Evolutionary conservation across 2,797 vertebrate genomes (phyloP), one percentile per base, ranked within the genome.

Genomic region (Schizothorax lantsangensis): DNA sequence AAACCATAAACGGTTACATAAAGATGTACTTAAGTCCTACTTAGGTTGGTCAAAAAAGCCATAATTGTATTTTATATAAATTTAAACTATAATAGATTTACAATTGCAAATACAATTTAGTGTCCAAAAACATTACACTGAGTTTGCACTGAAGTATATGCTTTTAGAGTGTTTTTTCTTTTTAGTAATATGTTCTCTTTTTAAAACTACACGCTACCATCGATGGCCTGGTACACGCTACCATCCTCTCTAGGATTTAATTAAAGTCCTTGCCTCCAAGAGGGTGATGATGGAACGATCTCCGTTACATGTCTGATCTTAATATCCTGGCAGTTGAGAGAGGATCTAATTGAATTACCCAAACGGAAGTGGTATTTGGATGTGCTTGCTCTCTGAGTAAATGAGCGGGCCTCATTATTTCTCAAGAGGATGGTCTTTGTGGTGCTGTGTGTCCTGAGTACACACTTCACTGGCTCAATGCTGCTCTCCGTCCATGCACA

Each of bases 371-470:
- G 87, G 66, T 82, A 87, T 89, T 86, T 86, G 84, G 88, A 89
- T 88, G 69, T 74, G 84, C 72, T 83, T 90, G 83, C 68, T 84
- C 86, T 88, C 83, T 36, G 74, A 82, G 59, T 86, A 88, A 89
- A 89, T 92, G 88, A 91, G 86, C 75, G 80, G 87, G 69, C 87
- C 90, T 95, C 89, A 94, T 95, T 95, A 94, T 93, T 92, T 93
- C 84, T 93, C 81, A 85, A 94, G 93, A 92, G 93, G 89, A 89
- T 84, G 79, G 89, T 83, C 87, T 87, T 93, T 94, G 92, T 92
- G 86, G 92, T 68, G 86, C 72, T 91, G 62, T 89, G 86, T 81
- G 80, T 72, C 59, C 85, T 83, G 84, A 89, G 86, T 88, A 79
- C 62, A 26, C 49, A 85, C 83, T 89, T 90, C 84, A 86, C 71